Conservation (phyloP, 2,113 vertebrate genomes). For the Petromus typicus region DNA sequence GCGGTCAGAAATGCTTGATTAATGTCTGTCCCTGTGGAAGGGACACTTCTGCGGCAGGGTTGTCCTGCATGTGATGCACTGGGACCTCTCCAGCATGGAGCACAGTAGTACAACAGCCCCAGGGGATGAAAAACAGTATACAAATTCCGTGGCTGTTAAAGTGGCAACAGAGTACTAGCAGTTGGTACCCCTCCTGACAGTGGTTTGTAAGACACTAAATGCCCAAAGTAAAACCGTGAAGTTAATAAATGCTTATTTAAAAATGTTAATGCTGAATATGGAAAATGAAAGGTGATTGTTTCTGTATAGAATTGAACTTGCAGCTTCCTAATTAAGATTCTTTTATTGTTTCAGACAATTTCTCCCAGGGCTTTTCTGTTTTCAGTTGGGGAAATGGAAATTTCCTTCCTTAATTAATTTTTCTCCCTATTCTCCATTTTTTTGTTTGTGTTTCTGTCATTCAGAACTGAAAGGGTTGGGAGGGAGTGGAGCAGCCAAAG, state of each 20-base stretch:
- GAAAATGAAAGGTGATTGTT: conserved; percentile 34
- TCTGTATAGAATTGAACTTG: neutral
- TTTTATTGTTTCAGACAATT: neutral
- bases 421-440: neutral
- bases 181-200: neutral
- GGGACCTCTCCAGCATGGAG: neutral
- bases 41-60: neutral
- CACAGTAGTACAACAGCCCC: neutral
- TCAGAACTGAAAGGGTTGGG: neutral
- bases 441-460: neutral
- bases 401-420: conserved; percentile 11
- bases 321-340: neutral
- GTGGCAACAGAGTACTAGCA: neutral
- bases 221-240: neutral
- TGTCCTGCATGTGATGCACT: neutral
- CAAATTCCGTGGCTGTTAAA: neutral
- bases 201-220: neutral
- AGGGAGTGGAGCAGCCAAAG: neutral
- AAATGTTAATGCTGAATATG: neutral
- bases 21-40: neutral
- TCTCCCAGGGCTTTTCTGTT: neutral
- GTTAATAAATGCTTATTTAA: neutral
- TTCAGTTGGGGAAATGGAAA: neutral
- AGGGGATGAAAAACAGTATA: neutral
- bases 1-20: neutral